These are phyloP conservation scores for Tetanocera ferruginea DNA, from an alignment of 2,888 invertebrate genomes.

Conservation along the genomic window DNA sequence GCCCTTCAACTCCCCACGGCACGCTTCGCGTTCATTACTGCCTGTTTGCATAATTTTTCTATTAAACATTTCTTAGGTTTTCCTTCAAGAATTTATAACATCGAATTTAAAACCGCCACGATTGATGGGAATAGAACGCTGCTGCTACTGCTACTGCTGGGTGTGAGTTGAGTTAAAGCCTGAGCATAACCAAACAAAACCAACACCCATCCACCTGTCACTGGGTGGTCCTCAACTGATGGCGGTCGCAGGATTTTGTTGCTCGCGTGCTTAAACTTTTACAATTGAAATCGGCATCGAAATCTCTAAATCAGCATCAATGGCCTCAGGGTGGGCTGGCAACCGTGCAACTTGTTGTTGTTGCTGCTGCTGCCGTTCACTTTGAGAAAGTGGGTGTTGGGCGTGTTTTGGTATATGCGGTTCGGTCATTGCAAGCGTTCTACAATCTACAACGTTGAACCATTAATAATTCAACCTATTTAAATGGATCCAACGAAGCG, in stretches of 20 bases:
- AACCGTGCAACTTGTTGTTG: background rate
- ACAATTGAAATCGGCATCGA: conserved; percentile 29
- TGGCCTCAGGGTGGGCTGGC: background rate
- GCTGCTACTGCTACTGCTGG: no score
- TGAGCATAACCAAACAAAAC: no score
- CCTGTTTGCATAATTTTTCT: conserved; percentile 48
- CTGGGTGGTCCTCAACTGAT: background rate
- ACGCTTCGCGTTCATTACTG: background rate
- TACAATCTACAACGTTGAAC: background rate
- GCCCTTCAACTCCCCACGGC: background rate
- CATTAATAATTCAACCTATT: conserved; percentile 11
- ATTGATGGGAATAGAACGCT: no score
- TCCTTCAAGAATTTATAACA: background rate
- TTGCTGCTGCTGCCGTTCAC: background rate
- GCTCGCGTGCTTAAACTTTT: background rate
- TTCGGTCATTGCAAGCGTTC: background rate
- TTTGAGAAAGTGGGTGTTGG: background rate
- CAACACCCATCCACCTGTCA: background rate
- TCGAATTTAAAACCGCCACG: no score
- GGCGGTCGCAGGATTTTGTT: background rate
- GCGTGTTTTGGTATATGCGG: background rate
- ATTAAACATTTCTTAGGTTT: conserved; percentile 45
- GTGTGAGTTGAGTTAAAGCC: no score
- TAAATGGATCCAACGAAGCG: conserved; percentile 7
- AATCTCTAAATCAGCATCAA: conserved; percentile 23